Percentiles rank a stretch among this genome's conserved stretches.
These are phyloP conservation scores for Polyodon spathula DNA, from an alignment of 2,113 vertebrate genomes.

Conservation along the genomic window DNA sequence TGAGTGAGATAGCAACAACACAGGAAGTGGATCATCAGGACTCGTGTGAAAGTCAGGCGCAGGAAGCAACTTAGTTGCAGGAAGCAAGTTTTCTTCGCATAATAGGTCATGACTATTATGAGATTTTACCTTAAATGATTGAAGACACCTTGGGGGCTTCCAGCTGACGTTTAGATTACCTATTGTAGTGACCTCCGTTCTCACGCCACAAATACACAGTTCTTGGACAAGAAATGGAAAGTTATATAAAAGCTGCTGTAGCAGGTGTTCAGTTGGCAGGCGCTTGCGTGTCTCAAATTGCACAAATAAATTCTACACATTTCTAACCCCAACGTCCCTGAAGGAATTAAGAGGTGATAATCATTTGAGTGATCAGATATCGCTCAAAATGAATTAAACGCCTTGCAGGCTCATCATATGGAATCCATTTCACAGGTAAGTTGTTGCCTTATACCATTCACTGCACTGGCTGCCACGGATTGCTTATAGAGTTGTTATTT, in stretches of 20 bases:
- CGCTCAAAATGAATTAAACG: no score
- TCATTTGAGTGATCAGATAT: no score
- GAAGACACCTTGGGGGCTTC: background rate
- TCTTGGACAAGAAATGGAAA: background rate
- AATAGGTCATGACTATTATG: background rate
- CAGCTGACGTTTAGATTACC: conserved; percentile 9
- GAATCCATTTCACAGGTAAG: no score
- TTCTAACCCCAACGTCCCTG: no score
- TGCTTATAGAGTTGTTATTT: no score
- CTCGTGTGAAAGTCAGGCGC: background rate
- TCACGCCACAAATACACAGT: conserved; percentile 1
- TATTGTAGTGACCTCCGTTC: conserved; percentile 7
- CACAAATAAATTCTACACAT: no score
- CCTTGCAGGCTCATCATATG: no score
- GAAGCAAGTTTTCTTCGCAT: background rate
- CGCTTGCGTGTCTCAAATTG: no score
- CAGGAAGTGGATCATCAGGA: background rate
- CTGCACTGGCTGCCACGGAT: no score
- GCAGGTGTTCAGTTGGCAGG: background rate
- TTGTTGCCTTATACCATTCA: no score
- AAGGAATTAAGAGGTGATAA: no score
- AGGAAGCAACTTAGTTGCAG: no score
- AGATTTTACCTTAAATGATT: background rate
- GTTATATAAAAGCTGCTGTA: background rate
- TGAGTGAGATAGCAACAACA: background rate